Percentiles rank a stretch among this genome's conserved stretches.
Evolutionary conservation across 2,113 vertebrate genomes (phyloP).

Genomic region (Saccopteryx leptura): DNA sequence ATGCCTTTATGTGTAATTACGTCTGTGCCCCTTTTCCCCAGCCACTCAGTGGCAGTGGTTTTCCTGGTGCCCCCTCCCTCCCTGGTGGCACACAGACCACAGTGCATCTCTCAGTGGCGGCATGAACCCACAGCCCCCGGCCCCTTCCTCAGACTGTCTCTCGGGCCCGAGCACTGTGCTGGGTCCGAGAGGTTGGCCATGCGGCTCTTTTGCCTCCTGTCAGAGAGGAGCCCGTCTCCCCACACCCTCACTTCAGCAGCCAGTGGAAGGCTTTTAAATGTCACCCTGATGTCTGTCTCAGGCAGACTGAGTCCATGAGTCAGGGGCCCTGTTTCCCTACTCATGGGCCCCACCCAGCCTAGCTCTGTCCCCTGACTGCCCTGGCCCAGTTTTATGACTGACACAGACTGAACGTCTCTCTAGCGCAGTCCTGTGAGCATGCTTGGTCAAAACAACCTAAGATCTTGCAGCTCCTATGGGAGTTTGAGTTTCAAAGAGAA

Average conservation of each 20-base stretch:
- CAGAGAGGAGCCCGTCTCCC: background rate
- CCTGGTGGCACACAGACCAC: background rate
- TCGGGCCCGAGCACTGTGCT: rapidly evolving
- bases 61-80: background rate
- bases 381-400: background rate
- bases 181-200: too few relatives aligned
- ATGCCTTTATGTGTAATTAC: too few relatives aligned
- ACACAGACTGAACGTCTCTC: background rate
- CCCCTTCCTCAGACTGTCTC: rapidly evolving
- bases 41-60: background rate
- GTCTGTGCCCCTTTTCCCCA: background rate
- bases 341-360: background rate
- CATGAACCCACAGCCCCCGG: background rate
- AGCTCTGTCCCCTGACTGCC: background rate
- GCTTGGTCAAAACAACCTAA: background rate
- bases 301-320: background rate
- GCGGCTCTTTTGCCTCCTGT: too few relatives aligned
- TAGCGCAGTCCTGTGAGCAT: background rate
- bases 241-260: background rate
- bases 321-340: background rate
- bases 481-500: background rate
- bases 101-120: background rate
- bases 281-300: background rate
- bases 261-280: too few relatives aligned
- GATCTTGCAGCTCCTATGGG: too few relatives aligned